These are phyloP conservation scores for Ranitomeya variabilis DNA, from an alignment of 2,113 vertebrate genomes.

Conservation along the genomic window DNA sequence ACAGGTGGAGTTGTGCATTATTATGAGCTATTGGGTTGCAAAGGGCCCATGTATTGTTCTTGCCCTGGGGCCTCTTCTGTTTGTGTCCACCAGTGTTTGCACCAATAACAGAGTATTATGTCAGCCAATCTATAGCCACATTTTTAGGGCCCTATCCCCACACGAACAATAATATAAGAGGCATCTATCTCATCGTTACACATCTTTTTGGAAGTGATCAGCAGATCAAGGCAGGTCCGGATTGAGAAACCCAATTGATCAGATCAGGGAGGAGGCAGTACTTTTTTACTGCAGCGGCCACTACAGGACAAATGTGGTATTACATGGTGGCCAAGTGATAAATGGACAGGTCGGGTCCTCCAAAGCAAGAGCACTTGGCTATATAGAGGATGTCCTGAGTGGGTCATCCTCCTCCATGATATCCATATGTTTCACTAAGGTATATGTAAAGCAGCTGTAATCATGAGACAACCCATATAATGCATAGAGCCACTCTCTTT, in stretches of 20 bases:
- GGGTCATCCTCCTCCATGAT: not conserved
- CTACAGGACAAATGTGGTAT: not conserved
- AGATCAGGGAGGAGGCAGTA: not conserved
- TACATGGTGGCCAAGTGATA: not conserved
- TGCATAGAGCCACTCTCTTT: not conserved
- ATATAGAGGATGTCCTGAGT: not conserved
- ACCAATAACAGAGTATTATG: not conserved
- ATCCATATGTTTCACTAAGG: not conserved
- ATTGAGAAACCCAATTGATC: not conserved
- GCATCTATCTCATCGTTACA: not conserved
- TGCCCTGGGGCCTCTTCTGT: too few relatives aligned
- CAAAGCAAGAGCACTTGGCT: not conserved
- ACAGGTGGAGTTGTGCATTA: too few relatives aligned
- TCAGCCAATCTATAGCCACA: not conserved
- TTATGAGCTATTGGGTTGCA: too few relatives aligned
- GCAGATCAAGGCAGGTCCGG: not conserved
- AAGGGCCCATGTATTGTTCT: too few relatives aligned
- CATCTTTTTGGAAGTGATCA: not conserved
- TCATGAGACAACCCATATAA: not conserved
- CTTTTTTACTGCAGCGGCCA: not conserved
- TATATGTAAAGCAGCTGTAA: not conserved
- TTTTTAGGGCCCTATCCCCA: not conserved
- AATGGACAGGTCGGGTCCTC: not conserved
- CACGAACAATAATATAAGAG: not conserved
- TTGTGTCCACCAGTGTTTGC: too few relatives aligned